phyloP scores from a whole-genome alignment of 2,797 vertebrate genomes.

The Lepilemur septentrionalis region DNA sequence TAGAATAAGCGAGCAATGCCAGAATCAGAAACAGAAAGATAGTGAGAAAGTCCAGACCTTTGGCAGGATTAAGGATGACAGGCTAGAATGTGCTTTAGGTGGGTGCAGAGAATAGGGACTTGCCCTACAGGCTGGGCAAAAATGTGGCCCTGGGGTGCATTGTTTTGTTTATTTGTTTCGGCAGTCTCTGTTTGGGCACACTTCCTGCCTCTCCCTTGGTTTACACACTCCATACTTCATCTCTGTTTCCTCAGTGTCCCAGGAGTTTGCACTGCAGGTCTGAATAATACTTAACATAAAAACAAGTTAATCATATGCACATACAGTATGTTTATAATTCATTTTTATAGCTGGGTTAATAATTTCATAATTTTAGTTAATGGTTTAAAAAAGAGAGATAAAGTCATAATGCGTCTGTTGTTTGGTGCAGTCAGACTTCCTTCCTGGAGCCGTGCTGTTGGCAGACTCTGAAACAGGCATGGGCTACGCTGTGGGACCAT shows the following conservation, averaged over 20 bases:
- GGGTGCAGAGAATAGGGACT: not conserved
- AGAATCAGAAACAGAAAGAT: not conserved
- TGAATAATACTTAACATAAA: not conserved
- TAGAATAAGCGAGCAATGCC: not conserved
- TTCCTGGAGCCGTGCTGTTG: not conserved
- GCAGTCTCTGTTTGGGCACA: not conserved
- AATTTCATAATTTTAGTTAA: constrained; percentile 19
- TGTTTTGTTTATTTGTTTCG: not conserved
- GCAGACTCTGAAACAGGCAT: not conserved
- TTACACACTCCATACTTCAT: not conserved
- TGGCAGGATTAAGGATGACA: not conserved
- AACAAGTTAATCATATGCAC: not conserved
- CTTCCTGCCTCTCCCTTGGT: not conserved
- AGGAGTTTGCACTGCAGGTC: not conserved
- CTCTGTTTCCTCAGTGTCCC: not conserved
- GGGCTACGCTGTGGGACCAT: not conserved
- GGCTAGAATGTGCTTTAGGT: not conserved
- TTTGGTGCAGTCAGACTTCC: not conserved
- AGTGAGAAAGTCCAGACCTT: not conserved
- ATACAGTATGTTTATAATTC: not conserved
- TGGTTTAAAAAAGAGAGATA: not conserved
- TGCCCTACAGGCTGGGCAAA: not conserved
- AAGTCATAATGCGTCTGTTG: constrained; percentile 10
- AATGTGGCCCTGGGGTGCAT: not conserved
- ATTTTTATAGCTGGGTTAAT: not conserved